These are phyloP conservation scores for Hippolais icterina DNA, from an alignment of 2,113 vertebrate species.

Conservation along the genomic window DNA sequence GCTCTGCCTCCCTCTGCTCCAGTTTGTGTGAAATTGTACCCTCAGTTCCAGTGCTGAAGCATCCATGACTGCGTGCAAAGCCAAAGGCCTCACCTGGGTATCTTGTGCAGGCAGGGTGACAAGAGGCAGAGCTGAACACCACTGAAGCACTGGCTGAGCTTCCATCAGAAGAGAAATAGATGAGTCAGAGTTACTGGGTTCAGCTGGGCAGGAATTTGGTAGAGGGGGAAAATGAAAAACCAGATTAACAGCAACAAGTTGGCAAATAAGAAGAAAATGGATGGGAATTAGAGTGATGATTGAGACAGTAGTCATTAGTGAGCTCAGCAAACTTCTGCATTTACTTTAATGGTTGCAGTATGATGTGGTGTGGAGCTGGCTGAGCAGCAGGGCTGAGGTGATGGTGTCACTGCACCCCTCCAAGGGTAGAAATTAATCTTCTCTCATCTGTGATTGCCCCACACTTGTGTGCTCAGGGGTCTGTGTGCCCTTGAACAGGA, in stretches of 20 bases:
- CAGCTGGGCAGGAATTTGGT: background rate
- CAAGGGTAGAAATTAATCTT: background rate
- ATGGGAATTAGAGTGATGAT: background rate
- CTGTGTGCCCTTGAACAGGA: background rate
- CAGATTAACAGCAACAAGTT: background rate
- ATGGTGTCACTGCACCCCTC: background rate
- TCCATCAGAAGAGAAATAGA: background rate
- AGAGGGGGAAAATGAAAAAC: background rate
- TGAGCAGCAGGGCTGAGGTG: background rate
- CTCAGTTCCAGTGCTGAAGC: background rate
- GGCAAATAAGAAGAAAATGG: background rate
- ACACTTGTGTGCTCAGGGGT: background rate
- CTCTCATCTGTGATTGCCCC: background rate
- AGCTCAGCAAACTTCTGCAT: background rate
- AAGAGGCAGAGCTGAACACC: background rate
- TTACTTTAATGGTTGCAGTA: background rate
- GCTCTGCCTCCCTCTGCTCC: background rate
- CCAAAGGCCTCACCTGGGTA: background rate
- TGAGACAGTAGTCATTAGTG: background rate
- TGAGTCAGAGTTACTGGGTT: background rate
- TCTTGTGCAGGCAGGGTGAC: background rate
- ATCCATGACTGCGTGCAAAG: rapidly evolving
- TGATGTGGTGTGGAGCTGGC: background rate
- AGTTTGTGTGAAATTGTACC: rapidly evolving
- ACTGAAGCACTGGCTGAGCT: background rate